Conservation (phyloP, 1,140 invertebrate species). For the Drosophila grimshawi region DNA sequence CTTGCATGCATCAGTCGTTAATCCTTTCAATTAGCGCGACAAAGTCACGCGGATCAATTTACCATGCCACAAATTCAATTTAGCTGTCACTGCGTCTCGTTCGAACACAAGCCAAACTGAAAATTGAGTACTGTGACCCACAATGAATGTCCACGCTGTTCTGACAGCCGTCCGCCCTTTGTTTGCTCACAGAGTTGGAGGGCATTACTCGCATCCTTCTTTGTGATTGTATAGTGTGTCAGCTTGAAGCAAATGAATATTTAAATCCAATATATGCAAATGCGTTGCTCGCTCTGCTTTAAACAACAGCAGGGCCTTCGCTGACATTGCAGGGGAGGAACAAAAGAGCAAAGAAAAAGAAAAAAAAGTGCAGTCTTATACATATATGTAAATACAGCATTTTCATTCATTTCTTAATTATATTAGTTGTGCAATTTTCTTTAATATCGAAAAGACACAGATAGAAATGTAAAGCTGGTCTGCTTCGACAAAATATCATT, state of each 20-base stretch:
- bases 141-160: slow-evolving; percentile 36
- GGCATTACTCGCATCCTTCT: slow-evolving; percentile 27
- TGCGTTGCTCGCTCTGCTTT: slow-evolving; percentile 36
- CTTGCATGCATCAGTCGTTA: slow-evolving; percentile 36
- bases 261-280: slow-evolving; percentile 77
- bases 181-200: slow-evolving; percentile 26
- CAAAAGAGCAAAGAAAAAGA: not conserved
- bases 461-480: not conserved
- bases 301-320: slow-evolving; percentile 39
- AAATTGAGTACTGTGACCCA: slow-evolving; percentile 70
- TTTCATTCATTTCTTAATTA: no score
- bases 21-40: slow-evolving; percentile 71
- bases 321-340: slow-evolving; percentile 29
- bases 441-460: no score
- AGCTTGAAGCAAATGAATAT: slow-evolving; percentile 74
- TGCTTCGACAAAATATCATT: not conserved
- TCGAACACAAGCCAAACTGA: slow-evolving; percentile 76
- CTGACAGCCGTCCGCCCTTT: slow-evolving; percentile 11
- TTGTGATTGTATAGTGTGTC: slow-evolving; percentile 46
- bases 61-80: slow-evolving; percentile 72
- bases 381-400: no score
- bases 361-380: no score
- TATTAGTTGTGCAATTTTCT: no score
- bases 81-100: slow-evolving; percentile 59
- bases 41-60: slow-evolving; percentile 61